Evolutionary conservation across 2,888 invertebrate genomes (phyloP).

Genomic region (Drosophila colorata): DNA sequence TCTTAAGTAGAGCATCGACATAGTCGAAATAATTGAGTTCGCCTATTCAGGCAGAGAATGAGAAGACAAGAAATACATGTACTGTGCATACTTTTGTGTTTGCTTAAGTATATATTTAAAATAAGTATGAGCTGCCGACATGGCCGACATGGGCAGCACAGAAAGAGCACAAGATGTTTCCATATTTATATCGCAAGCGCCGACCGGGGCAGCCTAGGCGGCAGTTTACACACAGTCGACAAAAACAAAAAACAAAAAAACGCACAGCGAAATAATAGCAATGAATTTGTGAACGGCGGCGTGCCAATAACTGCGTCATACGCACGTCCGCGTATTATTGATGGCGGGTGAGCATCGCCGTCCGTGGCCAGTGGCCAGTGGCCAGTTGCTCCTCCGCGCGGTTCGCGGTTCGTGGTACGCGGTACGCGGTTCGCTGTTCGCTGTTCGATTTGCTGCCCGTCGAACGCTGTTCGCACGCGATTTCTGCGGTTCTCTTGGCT

Average conservation of each 20-base stretch:
- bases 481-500: conserved; percentile 7
- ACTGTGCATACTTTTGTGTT: no score
- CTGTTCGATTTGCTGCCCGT: not conserved
- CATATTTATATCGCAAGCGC: conserved; percentile 46
- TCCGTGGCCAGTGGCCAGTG: not conserved
- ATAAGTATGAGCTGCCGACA: conserved; percentile 30
- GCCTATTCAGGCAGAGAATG: not conserved
- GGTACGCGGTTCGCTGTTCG: conserved; percentile 2
- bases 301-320: conserved; percentile 72
- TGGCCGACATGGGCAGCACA: not conserved
- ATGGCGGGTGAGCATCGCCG: conserved; percentile 11
- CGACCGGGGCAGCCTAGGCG: conserved; percentile 14
- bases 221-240: conserved; percentile 6
- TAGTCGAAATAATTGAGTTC: not conserved
- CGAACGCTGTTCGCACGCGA: conserved; percentile 10
- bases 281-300: no score
- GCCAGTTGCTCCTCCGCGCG: not conserved
- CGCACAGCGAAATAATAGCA: conserved; percentile 1
- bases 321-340: conserved; percentile 42
- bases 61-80: no score
- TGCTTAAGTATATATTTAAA: conserved; percentile 18
- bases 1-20: not conserved
- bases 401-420: not conserved
- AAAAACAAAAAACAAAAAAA: conserved; percentile 1
- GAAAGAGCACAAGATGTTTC: conserved; percentile 14